Percentiles rank a stretch among this genome's conserved stretches.
phyloP scores from a whole-genome alignment of 2,797 vertebrate species.

The Crotalus adamanteus region DNA sequence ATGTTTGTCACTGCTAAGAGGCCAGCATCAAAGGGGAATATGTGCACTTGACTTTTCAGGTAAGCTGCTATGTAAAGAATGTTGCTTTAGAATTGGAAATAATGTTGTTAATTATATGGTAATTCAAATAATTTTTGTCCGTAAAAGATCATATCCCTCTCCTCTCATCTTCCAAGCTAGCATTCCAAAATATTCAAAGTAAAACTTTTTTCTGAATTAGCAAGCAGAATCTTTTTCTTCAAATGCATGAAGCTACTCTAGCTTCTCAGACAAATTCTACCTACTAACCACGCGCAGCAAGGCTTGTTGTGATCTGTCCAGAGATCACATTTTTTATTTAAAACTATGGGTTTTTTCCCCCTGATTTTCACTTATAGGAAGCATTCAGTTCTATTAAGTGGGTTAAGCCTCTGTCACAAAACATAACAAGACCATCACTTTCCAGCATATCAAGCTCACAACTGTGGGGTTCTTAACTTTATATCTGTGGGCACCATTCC shows the following conservation, averaged over 20 bases:
- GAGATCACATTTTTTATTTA: background rate
- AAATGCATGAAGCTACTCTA: background rate
- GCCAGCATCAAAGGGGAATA: slow-evolving; percentile 89
- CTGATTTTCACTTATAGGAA: background rate
- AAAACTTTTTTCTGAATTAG: background rate
- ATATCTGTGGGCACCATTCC: background rate
- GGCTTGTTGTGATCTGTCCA: background rate
- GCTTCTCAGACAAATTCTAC: background rate
- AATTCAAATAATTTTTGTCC: background rate
- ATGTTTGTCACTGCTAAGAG: slow-evolving; percentile 89
- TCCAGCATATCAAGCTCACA: background rate
- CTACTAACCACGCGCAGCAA: background rate
- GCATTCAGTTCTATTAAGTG: background rate
- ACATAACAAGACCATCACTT: background rate
- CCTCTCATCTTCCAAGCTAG: background rate
- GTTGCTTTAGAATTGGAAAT: background rate
- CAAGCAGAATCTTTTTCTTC: background rate
- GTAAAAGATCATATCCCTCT: background rate
- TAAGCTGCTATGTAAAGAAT: slow-evolving; percentile 50
- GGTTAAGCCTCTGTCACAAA: background rate
- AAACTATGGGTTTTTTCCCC: background rate
- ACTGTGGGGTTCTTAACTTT: background rate
- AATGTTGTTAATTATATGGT: background rate
- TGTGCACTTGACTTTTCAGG: slow-evolving; percentile 94
- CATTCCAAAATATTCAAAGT: background rate